phyloP scores from a whole-genome alignment of 2,888 invertebrate genomes.

The Tachystola acroxantha region DNA sequence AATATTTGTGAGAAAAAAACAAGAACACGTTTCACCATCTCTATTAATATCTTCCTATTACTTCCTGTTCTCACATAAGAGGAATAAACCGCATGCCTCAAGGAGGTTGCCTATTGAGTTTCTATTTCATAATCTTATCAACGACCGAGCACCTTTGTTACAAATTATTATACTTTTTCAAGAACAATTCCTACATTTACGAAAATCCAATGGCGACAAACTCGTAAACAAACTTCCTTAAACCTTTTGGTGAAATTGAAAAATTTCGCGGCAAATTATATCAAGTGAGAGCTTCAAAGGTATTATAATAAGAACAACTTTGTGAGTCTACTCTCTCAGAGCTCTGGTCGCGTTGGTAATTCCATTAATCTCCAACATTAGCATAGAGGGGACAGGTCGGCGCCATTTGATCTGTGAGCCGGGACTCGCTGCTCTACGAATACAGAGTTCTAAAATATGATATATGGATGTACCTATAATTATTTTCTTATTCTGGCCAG shows the following conservation, averaged over 20 bases:
- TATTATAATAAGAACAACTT: constrained; percentile 43
- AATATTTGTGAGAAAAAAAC: too few relatives aligned
- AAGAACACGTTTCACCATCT: too few relatives aligned
- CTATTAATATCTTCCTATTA: too few relatives aligned
- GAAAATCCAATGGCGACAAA: constrained; percentile 9
- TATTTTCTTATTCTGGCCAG: too few relatives aligned
- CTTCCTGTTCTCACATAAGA: too few relatives aligned
- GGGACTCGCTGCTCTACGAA: constrained; percentile 37
- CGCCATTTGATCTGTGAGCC: constrained; percentile 52
- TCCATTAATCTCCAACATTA: constrained; percentile 65
- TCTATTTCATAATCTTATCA: too few relatives aligned
- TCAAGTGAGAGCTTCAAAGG: constrained; percentile 31
- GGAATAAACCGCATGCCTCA: too few relatives aligned
- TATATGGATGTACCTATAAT: too few relatives aligned
- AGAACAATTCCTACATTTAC: constrained; percentile 8
- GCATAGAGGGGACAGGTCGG: constrained; percentile 53
- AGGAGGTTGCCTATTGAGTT: too few relatives aligned
- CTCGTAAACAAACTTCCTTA: constrained; percentile 9
- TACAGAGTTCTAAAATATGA: constrained; percentile 22
- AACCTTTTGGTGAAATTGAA: constrained; percentile 16
- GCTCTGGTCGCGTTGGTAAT: constrained; percentile 42
- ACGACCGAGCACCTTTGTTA: too few relatives aligned
- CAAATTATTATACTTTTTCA: background rate
- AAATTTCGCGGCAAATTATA: constrained; percentile 18
- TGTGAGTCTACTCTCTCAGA: constrained; percentile 33